Percentiles rank a stretch among this genome's conserved stretches.
Conservation (phyloP, 2,797 vertebrate genomes). For the Tadarida brasiliensis region DNA sequence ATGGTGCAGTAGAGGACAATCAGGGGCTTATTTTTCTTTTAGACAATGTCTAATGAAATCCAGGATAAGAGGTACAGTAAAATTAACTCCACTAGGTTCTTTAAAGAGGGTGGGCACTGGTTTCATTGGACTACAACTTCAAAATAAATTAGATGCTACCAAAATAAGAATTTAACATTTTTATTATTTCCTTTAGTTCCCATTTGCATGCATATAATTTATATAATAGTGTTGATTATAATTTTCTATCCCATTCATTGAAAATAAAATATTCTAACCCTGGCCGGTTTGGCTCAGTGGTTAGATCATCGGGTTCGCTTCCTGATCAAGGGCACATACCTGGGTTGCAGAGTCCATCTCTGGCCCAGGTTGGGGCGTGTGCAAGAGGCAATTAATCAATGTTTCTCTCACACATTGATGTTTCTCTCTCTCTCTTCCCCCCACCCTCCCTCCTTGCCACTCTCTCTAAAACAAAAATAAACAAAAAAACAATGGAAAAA, state of each 20-base stretch:
- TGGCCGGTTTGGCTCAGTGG: no score
- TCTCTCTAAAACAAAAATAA: no score
- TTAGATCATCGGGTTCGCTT: no score
- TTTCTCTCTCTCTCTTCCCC: no score
- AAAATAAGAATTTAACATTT: conserved; percentile 20
- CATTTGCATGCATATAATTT: background rate
- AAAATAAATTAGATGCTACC: background rate
- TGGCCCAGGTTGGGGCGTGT: no score
- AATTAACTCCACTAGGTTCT: background rate
- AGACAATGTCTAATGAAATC: background rate
- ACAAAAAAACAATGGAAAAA: no score
- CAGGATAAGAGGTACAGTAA: background rate
- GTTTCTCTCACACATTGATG: no score
- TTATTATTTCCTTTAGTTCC: background rate
- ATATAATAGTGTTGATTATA: background rate
- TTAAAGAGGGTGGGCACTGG: background rate
- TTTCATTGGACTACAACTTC: background rate
- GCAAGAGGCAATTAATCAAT: no score
- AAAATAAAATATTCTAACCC: conserved; percentile 20
- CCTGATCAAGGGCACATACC: no score
- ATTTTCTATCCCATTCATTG: conserved; percentile 11
- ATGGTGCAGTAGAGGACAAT: background rate
- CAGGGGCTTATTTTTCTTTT: background rate
- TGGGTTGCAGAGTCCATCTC: no score
- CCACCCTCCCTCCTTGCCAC: no score